Conservation (phyloP, 2,113 vertebrate genomes). For the Probosciger aterrimus region DNA sequence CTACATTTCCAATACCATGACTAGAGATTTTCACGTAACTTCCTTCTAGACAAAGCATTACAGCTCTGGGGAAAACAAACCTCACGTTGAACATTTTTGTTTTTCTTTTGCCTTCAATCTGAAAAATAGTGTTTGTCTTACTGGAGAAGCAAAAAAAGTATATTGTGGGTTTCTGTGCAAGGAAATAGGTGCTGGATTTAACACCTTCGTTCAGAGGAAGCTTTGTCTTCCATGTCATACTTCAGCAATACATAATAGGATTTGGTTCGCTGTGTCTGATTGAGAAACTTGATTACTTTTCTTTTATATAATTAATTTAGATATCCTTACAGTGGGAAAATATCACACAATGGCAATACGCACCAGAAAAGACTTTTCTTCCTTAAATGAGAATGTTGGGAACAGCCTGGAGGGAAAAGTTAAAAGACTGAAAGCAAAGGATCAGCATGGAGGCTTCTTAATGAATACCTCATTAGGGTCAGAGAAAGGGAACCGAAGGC, state of each 20-base stretch:
- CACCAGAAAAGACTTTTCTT: constrained; percentile 43
- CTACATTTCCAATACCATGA: not conserved
- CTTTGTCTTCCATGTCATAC: constrained; percentile 24
- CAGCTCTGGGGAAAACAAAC: not conserved
- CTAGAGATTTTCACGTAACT: not conserved
- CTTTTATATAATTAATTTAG: constrained; percentile 45
- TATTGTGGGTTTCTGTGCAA: not conserved
- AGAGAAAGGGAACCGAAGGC: constrained; percentile 34
- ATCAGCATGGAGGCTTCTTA: constrained; percentile 62
- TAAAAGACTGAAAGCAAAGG: constrained; percentile 57
- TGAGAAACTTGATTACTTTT: constrained; percentile 27
- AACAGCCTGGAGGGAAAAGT: constrained; percentile 54
- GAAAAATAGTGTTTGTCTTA: not conserved
- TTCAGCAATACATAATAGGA: not conserved
- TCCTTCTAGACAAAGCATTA: not conserved
- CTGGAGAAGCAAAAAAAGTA: not conserved
- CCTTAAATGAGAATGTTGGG: constrained; percentile 46
- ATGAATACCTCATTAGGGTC: constrained; percentile 61
- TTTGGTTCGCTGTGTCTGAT: constrained; percentile 24
- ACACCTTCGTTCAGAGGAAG: constrained; percentile 20
- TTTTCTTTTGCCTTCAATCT: not conserved
- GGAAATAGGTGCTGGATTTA: not conserved
- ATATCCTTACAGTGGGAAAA: constrained; percentile 16
- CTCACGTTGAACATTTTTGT: not conserved
- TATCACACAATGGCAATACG: not conserved